phyloP scores from a whole-genome alignment of 2,797 vertebrate genomes.

The Sebastes jordani region DNA sequence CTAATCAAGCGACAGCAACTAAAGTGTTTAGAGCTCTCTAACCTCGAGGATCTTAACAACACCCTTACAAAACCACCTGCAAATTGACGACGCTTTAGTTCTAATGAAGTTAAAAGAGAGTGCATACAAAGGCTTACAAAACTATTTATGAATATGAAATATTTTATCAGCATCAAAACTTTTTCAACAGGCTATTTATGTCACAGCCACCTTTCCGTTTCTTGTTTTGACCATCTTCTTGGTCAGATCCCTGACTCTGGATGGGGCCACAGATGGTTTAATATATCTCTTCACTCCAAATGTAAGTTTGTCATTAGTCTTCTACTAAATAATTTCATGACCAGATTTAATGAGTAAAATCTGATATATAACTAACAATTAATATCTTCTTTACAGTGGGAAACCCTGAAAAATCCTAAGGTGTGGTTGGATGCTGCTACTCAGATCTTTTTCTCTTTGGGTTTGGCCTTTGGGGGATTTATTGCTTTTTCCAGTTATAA shows the following conservation, averaged over 20 bases:
- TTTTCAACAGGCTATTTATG: constrained; percentile 84
- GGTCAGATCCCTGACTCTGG: constrained; percentile 87
- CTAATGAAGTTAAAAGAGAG: not conserved
- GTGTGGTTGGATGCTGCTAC: constrained; percentile 90
- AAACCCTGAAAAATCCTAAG: constrained; percentile 79
- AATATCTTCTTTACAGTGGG: constrained; percentile 75
- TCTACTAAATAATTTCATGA: not conserved
- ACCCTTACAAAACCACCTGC: not conserved
- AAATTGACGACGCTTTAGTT: not conserved
- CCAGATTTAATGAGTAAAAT: not conserved
- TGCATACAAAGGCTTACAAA: not conserved
- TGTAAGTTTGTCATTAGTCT: constrained; percentile 68
- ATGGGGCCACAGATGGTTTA: constrained; percentile 86
- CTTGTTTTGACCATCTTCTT: constrained; percentile 92
- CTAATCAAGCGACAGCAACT: not conserved
- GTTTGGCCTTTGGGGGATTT: constrained; percentile 86
- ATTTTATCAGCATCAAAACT: not conserved
- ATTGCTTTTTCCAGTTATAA: constrained; percentile 90
- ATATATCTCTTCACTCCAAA: constrained; percentile 90
- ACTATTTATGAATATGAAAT: not conserved
- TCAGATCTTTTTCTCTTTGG: constrained; percentile 90
- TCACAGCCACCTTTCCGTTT: constrained; percentile 91
- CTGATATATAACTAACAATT: not conserved
- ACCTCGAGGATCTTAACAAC: not conserved
- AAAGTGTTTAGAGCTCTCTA: not conserved